Evolutionary conservation across 2,888 invertebrate species (phyloP).

Genomic region (Drosophila stalkeri): DNA sequence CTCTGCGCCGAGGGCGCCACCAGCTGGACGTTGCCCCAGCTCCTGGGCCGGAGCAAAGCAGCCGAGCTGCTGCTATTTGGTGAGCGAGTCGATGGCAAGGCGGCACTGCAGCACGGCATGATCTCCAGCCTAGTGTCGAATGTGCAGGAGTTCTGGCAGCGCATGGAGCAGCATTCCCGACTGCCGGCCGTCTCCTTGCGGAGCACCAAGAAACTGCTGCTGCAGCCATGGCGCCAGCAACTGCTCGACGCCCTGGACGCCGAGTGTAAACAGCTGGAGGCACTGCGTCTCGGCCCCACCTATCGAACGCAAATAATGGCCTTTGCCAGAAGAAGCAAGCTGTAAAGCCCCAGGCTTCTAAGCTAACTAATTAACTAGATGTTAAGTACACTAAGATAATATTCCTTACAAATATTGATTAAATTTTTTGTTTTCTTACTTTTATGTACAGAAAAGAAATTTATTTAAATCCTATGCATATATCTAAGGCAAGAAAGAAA

Average conservation of each 20-base stretch:
- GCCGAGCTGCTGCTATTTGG: slow-evolving; percentile 89
- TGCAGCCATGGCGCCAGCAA: slow-evolving; percentile 86
- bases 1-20: slow-evolving; percentile 95
- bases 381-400: background rate
- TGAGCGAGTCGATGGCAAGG: slow-evolving; percentile 90
- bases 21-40: slow-evolving; percentile 92
- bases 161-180: slow-evolving; percentile 86
- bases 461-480: too few relatives aligned
- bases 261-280: slow-evolving; percentile 88
- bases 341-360: background rate
- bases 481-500: too few relatives aligned
- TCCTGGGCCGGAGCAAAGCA: slow-evolving; percentile 92
- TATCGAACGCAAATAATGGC: slow-evolving; percentile 48
- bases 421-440: background rate
- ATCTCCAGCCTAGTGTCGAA: slow-evolving; percentile 90
- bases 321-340: slow-evolving; percentile 39
- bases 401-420: too few relatives aligned
- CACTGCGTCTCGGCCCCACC: slow-evolving; percentile 35
- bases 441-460: background rate
- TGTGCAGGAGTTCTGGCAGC: slow-evolving; percentile 87
- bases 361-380: background rate
- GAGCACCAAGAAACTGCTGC: slow-evolving; percentile 90
- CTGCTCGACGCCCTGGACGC: slow-evolving; percentile 88
- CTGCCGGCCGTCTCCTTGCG: slow-evolving; percentile 87
- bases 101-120: slow-evolving; percentile 92